phyloP scores from a whole-genome alignment of 1,140 invertebrate species.

The Trichogramma pretiosum region DNA sequence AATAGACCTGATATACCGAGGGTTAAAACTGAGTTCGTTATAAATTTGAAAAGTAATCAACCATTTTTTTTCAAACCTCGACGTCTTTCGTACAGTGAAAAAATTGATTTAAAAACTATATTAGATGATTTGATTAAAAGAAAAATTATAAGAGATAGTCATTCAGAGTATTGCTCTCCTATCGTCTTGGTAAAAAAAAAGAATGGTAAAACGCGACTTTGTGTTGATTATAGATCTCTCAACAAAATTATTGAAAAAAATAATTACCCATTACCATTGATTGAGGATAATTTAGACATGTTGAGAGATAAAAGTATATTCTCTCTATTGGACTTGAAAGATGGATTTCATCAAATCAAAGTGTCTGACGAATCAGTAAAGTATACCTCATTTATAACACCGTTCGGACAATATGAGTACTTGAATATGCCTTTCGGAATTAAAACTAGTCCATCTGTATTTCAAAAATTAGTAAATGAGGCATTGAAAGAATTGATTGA shows the following conservation, averaged over 20 bases:
- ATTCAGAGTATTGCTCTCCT: constrained; percentile 27
- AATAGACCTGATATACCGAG: neutral
- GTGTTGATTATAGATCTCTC: constrained; percentile 37
- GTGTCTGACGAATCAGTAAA: constrained; percentile 16
- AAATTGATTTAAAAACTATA: constrained; percentile 25
- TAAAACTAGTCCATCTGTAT: constrained; percentile 8
- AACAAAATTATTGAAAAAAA: constrained; percentile 36
- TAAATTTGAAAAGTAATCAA: constrained; percentile 26
- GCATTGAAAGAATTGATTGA: constrained; percentile 22
- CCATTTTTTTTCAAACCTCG: constrained; percentile 25
- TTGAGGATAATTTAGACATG: constrained; percentile 20
- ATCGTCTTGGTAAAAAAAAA: constrained; percentile 27
- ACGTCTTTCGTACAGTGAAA: constrained; percentile 24
- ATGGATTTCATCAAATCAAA: constrained; percentile 16
- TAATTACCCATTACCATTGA: constrained; percentile 37
- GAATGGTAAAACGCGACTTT: constrained; percentile 27
- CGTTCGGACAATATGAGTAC: neutral
- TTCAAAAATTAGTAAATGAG: constrained; percentile 25
- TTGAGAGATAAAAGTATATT: constrained; percentile 2
- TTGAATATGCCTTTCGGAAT: neutral
- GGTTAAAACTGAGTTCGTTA: constrained; percentile 11
- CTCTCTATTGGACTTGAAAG: constrained; percentile 1
- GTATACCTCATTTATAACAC: constrained; percentile 20
- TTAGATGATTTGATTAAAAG: constrained; percentile 28
- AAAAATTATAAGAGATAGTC: constrained; percentile 32